phyloP scores from a whole-genome alignment of 2,888 invertebrate genomes.

The Unio pictorum region DNA sequence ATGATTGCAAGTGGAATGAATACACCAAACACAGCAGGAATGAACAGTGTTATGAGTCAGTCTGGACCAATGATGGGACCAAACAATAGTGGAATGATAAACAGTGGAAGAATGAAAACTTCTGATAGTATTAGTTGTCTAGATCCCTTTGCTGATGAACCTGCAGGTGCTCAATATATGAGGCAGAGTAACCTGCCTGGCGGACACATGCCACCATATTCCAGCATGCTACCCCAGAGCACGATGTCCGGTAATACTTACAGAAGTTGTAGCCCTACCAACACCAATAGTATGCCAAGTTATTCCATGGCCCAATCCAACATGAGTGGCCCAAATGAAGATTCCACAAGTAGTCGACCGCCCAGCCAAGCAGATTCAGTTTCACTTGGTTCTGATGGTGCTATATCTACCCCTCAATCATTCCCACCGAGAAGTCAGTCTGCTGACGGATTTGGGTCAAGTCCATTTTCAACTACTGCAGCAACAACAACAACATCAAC shows the following conservation, averaged over 20 bases:
- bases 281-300: constrained; percentile 13
- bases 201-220: constrained; percentile 27
- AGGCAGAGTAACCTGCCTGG: constrained; percentile 28
- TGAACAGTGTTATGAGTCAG: constrained; percentile 9
- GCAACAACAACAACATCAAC: constrained; percentile 17
- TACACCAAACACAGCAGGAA: constrained; percentile 8
- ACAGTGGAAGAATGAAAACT: constrained; percentile 11
- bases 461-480: constrained; percentile 16
- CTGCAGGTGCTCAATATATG: constrained; percentile 43
- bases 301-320: constrained; percentile 11
- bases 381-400: background rate
- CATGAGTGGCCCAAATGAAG: constrained; percentile 9
- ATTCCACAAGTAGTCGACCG: constrained; percentile 7
- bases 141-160: constrained; percentile 70
- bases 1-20: constrained; percentile 27
- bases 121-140: constrained; percentile 67
- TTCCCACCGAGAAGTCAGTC: background rate
- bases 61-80: constrained; percentile 4
- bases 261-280: constrained; percentile 1
- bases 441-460: background rate
- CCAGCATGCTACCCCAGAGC: constrained; percentile 24
- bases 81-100: constrained; percentile 8
- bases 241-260: constrained; percentile 8
- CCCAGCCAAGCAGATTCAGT: background rate
- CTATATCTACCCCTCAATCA: background rate